Evolutionary conservation across 2,113 vertebrate genomes (phyloP).

Genomic region (Arvicanthis niloticus): DNA sequence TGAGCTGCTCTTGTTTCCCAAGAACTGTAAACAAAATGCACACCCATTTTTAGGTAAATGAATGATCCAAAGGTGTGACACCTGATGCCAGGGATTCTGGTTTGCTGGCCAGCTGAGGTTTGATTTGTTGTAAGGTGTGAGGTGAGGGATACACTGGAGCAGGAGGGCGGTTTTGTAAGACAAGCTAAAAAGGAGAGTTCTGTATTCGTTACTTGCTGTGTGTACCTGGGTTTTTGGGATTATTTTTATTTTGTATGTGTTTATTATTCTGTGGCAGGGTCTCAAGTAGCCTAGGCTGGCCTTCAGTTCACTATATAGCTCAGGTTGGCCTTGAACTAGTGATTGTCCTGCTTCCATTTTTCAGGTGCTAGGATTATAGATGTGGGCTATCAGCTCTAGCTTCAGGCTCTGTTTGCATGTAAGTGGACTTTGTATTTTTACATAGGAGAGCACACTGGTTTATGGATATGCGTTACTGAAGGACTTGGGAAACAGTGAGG

Average conservation of each 20-base stretch:
- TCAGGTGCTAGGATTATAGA: background rate
- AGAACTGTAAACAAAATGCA: conserved; percentile 33
- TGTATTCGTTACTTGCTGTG: background rate
- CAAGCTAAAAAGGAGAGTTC: background rate
- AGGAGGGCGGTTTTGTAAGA: background rate
- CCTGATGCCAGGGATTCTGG: background rate
- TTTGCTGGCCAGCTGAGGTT: background rate
- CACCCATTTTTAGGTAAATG: background rate
- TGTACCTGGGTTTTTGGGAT: background rate
- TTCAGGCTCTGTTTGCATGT: background rate
- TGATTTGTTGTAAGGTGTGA: background rate
- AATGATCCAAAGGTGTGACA: background rate
- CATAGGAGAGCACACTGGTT: background rate
- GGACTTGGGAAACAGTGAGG: background rate
- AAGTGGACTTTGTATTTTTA: background rate
- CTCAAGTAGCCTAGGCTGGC: background rate
- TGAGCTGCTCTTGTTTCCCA: background rate
- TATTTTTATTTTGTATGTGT: background rate
- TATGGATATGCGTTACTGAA: background rate
- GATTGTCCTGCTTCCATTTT: background rate
- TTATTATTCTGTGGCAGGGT: background rate
- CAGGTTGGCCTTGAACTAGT: background rate
- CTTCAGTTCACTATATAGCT: background rate
- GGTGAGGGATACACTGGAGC: background rate
- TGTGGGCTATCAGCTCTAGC: background rate